Base-by-base conservation (phyloP, 2,797 vertebrate genomes). In the Danio tinwini region DNA sequence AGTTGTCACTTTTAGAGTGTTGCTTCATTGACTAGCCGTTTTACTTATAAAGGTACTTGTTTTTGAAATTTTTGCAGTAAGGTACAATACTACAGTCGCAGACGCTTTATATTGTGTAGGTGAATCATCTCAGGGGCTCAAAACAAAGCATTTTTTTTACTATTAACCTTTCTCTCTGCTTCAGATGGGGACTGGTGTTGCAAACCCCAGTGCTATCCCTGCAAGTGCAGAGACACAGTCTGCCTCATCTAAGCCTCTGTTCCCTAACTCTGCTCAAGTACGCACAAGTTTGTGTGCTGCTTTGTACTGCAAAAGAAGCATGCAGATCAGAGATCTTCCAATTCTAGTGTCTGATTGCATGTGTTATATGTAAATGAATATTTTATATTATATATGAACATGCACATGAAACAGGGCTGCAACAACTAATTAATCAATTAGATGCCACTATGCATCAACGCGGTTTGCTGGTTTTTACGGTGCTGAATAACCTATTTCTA, bases 241-340 rank as follows among this genome's bases (percentile, higher is more conserved):
- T 95, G 95, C 94, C 91, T 95, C 96, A 93, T 94, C 96, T 95
- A 96, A 96, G 95, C 93, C 96, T 94, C 93, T 95, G 93, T 98
- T 96, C 95, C 95, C 96, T 97, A 98, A 96, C 94, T 92, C 94
- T 91, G 94, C 95, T 94, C 96, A 98, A 98, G 97, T 97, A 98
- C 87, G 97, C 96, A 94, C 94, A 91, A 94, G 91, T 94, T 94
- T 94, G 92, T 93, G 84, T 83, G 82, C 88, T 88, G 84, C 84
- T 85, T 86, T 89, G 87, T 86, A 86, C 89, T 90, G 90, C 92
- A 91, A 91, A 84, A 68, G n/a, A 71, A 74, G 78, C 80, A 62
- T 82, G 61, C 69, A 77, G 70, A 55, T 29, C 56, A n/a, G 29
- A 52, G 21, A 17, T 10, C 45, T 7, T 47, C 12, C 29, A 3